Conservation (phyloP, 2,797 vertebrate genomes). For the Geotrypetes seraphini region DNA sequence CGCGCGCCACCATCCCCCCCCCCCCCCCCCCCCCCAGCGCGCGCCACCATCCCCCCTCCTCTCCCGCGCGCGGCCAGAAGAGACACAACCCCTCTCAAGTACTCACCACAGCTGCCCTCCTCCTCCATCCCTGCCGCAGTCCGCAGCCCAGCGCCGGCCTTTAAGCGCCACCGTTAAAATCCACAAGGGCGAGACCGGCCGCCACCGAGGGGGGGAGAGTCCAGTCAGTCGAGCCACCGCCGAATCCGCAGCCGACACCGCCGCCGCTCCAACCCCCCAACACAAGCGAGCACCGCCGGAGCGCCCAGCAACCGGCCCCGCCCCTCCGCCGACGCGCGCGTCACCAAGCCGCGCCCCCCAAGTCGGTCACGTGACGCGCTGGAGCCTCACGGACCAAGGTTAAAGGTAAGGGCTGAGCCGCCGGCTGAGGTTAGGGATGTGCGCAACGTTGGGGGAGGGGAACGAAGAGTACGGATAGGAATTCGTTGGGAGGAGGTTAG, state of each 20-base stretch:
- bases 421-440: too few species aligned
- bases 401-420: too few species aligned
- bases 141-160: background rate
- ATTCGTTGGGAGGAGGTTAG: too few species aligned
- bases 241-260: too few species aligned
- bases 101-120: conserved; percentile 5
- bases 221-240: too few species aligned
- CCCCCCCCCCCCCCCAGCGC: background rate
- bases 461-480: too few species aligned
- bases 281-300: background rate
- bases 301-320: background rate
- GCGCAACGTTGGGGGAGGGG: too few species aligned
- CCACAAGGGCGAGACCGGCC: too few species aligned
- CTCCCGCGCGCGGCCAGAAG: background rate
- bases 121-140: background rate
- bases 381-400: too few species aligned
- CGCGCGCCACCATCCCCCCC: background rate
- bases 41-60: background rate
- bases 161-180: background rate
- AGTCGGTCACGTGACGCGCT: too few species aligned
- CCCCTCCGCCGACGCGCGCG: background rate
- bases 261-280: background rate
- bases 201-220: too few species aligned
- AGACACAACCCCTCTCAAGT: too few species aligned
- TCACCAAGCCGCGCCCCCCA: background rate